Conservation (phyloP, 1,140 invertebrate genomes). For the Galendromus occidentalis region DNA sequence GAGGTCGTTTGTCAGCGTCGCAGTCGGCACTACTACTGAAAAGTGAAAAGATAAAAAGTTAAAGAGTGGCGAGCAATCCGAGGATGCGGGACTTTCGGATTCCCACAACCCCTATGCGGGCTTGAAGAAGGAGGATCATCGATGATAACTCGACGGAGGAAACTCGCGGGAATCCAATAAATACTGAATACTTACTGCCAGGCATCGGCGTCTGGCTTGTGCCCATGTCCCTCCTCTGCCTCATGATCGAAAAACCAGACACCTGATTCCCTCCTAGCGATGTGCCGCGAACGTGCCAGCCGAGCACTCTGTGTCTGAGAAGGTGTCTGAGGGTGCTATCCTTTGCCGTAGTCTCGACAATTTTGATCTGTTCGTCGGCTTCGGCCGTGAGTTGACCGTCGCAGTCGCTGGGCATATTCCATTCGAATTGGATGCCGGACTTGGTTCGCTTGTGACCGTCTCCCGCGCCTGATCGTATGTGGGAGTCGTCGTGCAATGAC, state of each 20-base stretch:
- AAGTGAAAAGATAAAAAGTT: not conserved
- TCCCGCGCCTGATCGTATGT: conserved; percentile 14
- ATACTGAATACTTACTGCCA: not conserved
- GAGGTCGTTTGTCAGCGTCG: conserved; percentile 7
- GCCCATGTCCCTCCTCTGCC: conserved; percentile 9
- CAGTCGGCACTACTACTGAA: not conserved
- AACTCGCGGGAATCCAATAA: too few relatives aligned
- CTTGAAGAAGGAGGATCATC: too few relatives aligned
- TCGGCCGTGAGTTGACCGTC: conserved; percentile 38
- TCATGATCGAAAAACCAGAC: conserved; percentile 12
- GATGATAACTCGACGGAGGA: too few relatives aligned
- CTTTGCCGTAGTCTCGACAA: conserved; percentile 37
- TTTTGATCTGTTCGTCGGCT: conserved; percentile 32
- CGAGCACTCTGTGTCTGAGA: conserved; percentile 39
- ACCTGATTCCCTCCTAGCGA: conserved; percentile 30
- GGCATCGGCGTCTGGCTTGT: conserved; percentile 2
- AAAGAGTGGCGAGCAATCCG: not conserved
- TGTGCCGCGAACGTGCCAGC: conserved; percentile 38
- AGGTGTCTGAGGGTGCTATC: conserved; percentile 41
- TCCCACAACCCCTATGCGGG: too few relatives aligned
- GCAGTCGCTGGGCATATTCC: conserved; percentile 40
- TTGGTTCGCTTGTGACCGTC: conserved; percentile 16
- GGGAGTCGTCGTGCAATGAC: conserved; percentile 18
- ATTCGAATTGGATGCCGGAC: conserved; percentile 27
- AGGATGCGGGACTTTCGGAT: too few relatives aligned